These are phyloP conservation scores for Porites lobata DNA, from an alignment of 92 coral and sea anemone species.

Conservation along the genomic window DNA sequence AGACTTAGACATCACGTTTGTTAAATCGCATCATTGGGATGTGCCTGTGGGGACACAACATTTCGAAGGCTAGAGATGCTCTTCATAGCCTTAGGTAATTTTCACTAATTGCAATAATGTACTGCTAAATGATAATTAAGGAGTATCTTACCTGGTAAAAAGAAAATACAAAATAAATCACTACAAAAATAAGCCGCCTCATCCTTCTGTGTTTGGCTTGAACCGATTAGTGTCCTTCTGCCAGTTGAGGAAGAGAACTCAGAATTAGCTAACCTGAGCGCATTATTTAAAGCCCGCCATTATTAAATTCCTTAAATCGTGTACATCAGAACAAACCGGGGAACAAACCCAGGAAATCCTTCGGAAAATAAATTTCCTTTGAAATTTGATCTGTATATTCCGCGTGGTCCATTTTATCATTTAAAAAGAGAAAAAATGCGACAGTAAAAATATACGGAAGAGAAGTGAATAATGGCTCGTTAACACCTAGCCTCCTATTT, in stretches of 20 bases:
- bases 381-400: slow-evolving; percentile 21
- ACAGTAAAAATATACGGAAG: neutral
- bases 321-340: neutral
- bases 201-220: neutral
- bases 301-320: neutral
- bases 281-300: neutral
- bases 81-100: neutral
- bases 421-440: neutral
- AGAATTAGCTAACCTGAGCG: neutral
- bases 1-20: too few relatives aligned
- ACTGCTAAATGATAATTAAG: neutral
- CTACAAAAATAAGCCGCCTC: neutral
- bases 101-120: neutral
- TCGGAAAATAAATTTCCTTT: neutral
- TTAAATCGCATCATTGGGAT: too few relatives aligned
- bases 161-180: neutral
- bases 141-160: neutral
- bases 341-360: slow-evolving; percentile 45
- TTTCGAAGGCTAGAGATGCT: too few relatives aligned
- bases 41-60: too few relatives aligned
- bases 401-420: neutral
- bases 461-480: neutral
- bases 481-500: neutral
- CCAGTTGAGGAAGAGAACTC: neutral
- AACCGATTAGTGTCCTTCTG: too few relatives aligned